These are phyloP conservation scores for Philereme vetulata DNA, from an alignment of 2,888 invertebrate genomes.

Conservation along the genomic window DNA sequence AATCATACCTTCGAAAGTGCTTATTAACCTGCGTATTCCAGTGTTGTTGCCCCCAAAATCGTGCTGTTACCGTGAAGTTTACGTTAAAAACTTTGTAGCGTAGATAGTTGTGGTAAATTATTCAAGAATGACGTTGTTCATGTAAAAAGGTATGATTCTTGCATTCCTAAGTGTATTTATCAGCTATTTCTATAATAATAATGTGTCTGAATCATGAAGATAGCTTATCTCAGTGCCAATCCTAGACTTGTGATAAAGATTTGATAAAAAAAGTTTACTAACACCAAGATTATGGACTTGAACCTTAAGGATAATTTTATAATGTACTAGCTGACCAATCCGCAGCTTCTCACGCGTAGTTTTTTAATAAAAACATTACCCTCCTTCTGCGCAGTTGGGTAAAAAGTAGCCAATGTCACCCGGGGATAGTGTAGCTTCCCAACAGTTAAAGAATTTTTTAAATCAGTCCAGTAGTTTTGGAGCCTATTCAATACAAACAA, in stretches of 20 bases:
- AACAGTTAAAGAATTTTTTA: too few relatives aligned
- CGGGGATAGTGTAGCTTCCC: too few relatives aligned
- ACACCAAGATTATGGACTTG: too few relatives aligned
- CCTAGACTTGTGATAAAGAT: not conserved
- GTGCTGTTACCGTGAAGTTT: slow-evolving; percentile 16
- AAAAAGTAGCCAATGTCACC: too few relatives aligned
- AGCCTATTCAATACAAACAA: too few relatives aligned
- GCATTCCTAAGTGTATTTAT: not conserved
- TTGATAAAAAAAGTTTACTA: not conserved
- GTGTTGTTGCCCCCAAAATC: slow-evolving; percentile 21
- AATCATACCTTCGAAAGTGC: slow-evolving; percentile 11
- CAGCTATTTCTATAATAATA: too few relatives aligned
- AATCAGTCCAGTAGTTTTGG: too few relatives aligned
- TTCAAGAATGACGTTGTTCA: slow-evolving; percentile 36
- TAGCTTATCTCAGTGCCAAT: slow-evolving; percentile 11
- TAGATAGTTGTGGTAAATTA: slow-evolving; percentile 25
- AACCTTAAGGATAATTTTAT: too few relatives aligned
- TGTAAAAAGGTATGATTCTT: slow-evolving; percentile 18
- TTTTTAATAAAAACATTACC: too few relatives aligned
- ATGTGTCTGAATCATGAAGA: not conserved
- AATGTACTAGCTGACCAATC: too few relatives aligned
- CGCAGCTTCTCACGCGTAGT: too few relatives aligned
- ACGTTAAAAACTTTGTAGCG: slow-evolving; percentile 18
- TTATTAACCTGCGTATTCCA: slow-evolving; percentile 15
- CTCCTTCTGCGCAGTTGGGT: too few relatives aligned